phyloP scores from a whole-genome alignment of 2,888 invertebrate species.

The Gortyna flavago region DNA sequence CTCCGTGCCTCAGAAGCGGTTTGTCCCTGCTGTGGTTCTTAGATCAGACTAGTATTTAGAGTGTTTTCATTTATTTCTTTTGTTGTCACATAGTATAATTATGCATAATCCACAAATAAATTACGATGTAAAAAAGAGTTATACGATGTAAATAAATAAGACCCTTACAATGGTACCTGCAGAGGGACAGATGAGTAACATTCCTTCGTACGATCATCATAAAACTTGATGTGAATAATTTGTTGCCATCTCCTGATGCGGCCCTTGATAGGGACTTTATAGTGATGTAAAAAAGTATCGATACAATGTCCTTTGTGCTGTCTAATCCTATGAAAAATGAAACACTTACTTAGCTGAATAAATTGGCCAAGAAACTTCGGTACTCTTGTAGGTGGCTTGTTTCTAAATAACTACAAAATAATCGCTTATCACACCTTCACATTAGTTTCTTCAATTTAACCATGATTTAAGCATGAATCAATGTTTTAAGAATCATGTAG shows the following conservation, averaged over 20 bases:
- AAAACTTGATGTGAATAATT: conserved; percentile 66
- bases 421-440: no score
- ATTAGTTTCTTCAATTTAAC: not conserved
- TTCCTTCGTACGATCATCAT: conserved; percentile 56
- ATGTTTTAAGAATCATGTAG: not conserved
- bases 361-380: no score
- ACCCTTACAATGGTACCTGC: not conserved
- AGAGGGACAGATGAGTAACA: conserved; percentile 41
- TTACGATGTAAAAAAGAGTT: conserved; percentile 12
- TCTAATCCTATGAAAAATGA: not conserved
- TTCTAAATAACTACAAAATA: no score
- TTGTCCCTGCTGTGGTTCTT: no score
- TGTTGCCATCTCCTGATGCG: conserved; percentile 39
- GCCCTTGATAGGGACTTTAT: conserved; percentile 28
- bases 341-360: no score
- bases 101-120: conserved; percentile 7
- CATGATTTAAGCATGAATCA: not conserved
- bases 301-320: not conserved
- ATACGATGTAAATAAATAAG: conserved; percentile 34
- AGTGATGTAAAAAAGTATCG: conserved; percentile 36
- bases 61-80: no score
- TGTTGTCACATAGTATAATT: not conserved
- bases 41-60: no score
- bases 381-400: no score
- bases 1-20: no score